Conservation (phyloP, 2,113 vertebrate species). For the Poecilia latipinna region DNA sequence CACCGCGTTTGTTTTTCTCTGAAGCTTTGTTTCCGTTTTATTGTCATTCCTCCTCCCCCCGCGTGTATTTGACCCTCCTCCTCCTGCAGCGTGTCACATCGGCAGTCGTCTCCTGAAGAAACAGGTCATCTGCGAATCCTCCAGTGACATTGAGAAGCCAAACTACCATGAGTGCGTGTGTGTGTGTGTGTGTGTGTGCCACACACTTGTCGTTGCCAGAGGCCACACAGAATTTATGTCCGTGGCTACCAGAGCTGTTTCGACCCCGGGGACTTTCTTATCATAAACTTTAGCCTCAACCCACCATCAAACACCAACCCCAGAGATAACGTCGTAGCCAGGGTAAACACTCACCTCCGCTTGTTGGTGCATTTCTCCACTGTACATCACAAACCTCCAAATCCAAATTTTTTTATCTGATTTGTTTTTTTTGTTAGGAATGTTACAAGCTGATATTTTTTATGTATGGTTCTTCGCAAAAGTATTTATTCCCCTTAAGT, state of each 20-base stretch:
- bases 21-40: constrained; percentile 22
- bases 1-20: constrained; percentile 7
- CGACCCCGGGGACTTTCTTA: constrained; percentile 81
- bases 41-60: constrained; percentile 15
- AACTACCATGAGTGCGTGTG: constrained; percentile 63
- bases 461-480: too few relatives aligned
- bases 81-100: constrained; percentile 49
- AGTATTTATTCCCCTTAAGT: too few relatives aligned
- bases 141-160: constrained; percentile 76
- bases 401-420: neutral
- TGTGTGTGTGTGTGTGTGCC: constrained; percentile 28
- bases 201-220: constrained; percentile 66
- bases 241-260: constrained; percentile 65
- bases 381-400: neutral
- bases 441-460: too few relatives aligned
- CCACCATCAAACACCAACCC: constrained; percentile 72
- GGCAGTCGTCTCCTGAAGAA: constrained; percentile 72
- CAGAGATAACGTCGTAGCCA: constrained; percentile 75
- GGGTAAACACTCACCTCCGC: constrained; percentile 52
- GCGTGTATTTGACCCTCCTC: constrained; percentile 30
- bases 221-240: constrained; percentile 80
- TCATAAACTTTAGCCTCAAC: constrained; percentile 82
- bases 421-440: too few relatives aligned
- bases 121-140: constrained; percentile 76
- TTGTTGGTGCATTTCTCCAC: constrained; percentile 33